phyloP scores from a whole-genome alignment of 2,888 invertebrate genomes.

The Drosophila borealis region DNA sequence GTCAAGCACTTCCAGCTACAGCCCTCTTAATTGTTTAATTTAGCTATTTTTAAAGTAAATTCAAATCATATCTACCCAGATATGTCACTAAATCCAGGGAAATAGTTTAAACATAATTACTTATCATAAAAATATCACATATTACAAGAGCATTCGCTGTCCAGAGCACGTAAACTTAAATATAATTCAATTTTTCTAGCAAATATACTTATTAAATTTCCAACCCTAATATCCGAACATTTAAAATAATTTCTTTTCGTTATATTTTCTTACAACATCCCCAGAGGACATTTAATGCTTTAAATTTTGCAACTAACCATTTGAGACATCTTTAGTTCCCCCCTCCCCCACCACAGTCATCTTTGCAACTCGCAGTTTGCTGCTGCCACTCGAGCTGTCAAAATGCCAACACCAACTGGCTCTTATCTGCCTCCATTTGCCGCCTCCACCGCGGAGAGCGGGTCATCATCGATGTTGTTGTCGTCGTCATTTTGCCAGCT shows the following conservation, averaged over 20 bases:
- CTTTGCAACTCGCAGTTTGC: background rate
- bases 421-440: constrained; percentile 44
- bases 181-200: background rate
- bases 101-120: no score
- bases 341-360: background rate
- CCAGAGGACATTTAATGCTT: constrained; percentile 10
- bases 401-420: constrained; percentile 60
- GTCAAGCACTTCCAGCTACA: no score
- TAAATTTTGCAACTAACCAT: constrained; percentile 11
- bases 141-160: no score
- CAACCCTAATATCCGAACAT: no score
- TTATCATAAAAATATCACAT: no score
- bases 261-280: background rate
- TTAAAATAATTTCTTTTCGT: background rate
- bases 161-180: no score
- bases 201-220: background rate
- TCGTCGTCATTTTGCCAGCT: constrained; percentile 25
- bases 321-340: constrained; percentile 1
- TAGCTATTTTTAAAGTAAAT: no score
- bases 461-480: constrained; percentile 20
- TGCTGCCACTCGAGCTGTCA: constrained; percentile 54
- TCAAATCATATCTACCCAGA: no score
- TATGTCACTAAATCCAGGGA: no score
- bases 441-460: background rate
- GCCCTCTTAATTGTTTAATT: no score